These are phyloP conservation scores for Thecocarcelia acutangulata DNA, from an alignment of 2,888 invertebrate species.

Conservation along the genomic window DNA sequence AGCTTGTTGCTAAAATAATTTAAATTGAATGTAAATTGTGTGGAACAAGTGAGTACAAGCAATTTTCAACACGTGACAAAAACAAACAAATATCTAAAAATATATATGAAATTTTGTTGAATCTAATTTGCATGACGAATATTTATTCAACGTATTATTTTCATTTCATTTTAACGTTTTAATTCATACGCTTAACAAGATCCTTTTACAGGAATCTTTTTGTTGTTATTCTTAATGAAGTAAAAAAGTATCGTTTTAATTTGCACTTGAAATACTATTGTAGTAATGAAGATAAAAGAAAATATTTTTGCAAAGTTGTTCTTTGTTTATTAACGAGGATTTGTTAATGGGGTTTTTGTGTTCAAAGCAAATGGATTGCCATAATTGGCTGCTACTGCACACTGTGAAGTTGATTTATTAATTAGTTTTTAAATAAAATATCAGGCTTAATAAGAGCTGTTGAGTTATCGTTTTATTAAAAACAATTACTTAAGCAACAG, in stretches of 20 bases:
- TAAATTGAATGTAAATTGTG: no score
- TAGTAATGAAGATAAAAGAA: background rate
- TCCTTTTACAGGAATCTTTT: background rate
- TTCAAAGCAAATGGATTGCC: slow-evolving; percentile 2
- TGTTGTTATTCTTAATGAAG: background rate
- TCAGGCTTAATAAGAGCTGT: background rate
- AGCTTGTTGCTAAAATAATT: no score
- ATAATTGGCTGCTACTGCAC: background rate
- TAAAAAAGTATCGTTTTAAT: slow-evolving; percentile 14
- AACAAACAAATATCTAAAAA: background rate
- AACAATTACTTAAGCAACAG: background rate
- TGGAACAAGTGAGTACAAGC: background rate
- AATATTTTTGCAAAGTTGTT: background rate
- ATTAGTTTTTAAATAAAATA: background rate
- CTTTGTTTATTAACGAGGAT: background rate
- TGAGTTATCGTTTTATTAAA: background rate
- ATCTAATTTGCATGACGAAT: no score
- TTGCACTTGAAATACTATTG: slow-evolving; percentile 2
- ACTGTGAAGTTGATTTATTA: background rate
- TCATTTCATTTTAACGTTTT: slow-evolving; percentile 23
- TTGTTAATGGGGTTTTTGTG: slow-evolving; percentile 5
- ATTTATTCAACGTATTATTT: background rate
- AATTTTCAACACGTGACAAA: background rate
- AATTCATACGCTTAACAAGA: slow-evolving; percentile 33
- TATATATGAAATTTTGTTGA: no score